Percentiles rank a stretch among this genome's conserved stretches.
Conservation (phyloP, 2,113 vertebrate species). For the Campylorhamphus procurvoides region DNA sequence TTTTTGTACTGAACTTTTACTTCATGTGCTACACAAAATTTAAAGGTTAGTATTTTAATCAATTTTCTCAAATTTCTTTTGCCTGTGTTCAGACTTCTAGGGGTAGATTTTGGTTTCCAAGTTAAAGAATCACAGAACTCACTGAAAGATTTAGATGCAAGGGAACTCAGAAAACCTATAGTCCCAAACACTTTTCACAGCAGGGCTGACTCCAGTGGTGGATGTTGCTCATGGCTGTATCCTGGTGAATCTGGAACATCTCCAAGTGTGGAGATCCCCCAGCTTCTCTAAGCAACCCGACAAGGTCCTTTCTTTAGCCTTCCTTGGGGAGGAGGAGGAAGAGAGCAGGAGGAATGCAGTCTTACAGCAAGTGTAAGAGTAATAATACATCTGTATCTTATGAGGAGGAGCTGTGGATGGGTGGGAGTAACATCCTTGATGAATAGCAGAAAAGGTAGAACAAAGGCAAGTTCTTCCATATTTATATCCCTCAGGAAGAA, state of each 20-base stretch:
- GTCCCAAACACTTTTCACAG: background rate
- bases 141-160: background rate
- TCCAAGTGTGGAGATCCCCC: background rate
- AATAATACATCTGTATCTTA: background rate
- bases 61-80: background rate
- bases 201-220: background rate
- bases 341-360: background rate
- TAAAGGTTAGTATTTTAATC: background rate
- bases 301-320: background rate
- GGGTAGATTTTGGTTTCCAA: background rate
- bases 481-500: background rate
- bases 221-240: background rate
- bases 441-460: background rate
- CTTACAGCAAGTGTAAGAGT: background rate
- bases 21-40: background rate
- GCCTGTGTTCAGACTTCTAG: background rate
- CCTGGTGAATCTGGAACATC: background rate
- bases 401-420: background rate
- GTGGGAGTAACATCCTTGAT: background rate
- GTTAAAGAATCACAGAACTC: background rate
- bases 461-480: background rate
- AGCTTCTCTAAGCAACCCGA: background rate
- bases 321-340: conserved; percentile 14
- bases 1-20: background rate
- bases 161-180: background rate